Conservation (phyloP, 1,140 invertebrate genomes). For the Penaeus chinensis region DNA sequence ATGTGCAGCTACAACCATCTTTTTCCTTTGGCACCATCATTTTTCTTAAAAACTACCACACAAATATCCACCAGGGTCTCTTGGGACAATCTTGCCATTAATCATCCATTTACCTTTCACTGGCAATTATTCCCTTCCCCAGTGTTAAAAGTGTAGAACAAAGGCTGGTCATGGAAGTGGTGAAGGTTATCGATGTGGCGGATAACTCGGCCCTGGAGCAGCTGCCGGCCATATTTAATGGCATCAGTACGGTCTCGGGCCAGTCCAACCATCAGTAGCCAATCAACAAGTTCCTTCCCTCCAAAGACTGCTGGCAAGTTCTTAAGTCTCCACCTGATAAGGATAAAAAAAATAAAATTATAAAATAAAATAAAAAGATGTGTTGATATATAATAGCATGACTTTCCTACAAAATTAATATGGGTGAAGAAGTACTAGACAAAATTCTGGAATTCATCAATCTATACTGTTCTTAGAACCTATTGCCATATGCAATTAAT, state of each 20-base stretch:
- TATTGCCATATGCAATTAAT: neutral
- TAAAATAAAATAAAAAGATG: neutral
- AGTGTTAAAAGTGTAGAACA: conserved; percentile 69
- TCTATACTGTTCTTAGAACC: no score
- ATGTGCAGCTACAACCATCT: no score
- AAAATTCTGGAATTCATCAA: no score
- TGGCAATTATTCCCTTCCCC: neutral
- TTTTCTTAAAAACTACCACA: no score
- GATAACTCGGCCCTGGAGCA: conserved; percentile 85
- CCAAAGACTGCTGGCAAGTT: conserved; percentile 84
- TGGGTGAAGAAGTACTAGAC: neutral
- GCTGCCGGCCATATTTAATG: conserved; percentile 82
- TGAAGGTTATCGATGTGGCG: conserved; percentile 84
- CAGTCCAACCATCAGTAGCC: conserved; percentile 84
- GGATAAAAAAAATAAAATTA: conserved; percentile 1
- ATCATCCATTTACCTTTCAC: no score
- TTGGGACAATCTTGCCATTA: no score
- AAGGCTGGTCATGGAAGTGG: conserved; percentile 77
- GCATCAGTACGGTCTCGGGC: conserved; percentile 81
- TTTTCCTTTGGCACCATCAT: no score
- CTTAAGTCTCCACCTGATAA: conserved; percentile 76
- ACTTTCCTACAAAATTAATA: no score
- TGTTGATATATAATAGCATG: neutral
- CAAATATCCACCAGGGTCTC: no score
- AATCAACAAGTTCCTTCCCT: conserved; percentile 85